Evolutionary conservation across 2,797 vertebrate genomes (phyloP).

Genomic region (Anisognathus igniventris): DNA sequence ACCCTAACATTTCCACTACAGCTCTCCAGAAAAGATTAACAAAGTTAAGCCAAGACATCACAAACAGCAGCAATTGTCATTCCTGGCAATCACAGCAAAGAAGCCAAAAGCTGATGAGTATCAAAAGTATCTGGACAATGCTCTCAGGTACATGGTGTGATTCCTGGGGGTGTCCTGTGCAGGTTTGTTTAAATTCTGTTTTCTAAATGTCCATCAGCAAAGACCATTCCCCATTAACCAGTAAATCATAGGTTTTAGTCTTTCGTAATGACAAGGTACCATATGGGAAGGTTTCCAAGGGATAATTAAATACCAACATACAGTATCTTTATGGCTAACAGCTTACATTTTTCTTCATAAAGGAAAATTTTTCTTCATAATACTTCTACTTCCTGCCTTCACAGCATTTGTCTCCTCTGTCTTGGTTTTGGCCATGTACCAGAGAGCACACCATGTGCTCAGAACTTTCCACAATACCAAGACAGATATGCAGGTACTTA

Average conservation of each 20-base stretch:
- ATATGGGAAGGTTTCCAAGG: not conserved
- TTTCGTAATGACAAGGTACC: not conserved
- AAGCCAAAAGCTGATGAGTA: not conserved
- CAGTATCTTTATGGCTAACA: not conserved
- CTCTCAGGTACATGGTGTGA: not conserved
- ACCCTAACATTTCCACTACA: not conserved
- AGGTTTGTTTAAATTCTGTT: not conserved
- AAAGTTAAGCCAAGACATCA: not conserved
- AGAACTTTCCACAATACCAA: not conserved
- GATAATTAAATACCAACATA: not conserved
- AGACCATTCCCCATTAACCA: not conserved
- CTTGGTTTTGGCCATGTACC: not conserved
- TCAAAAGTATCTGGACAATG: not conserved
- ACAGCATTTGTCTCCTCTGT: not conserved
- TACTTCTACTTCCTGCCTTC: not conserved
- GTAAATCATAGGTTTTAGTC: not conserved
- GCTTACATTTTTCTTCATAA: not conserved
- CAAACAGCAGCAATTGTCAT: not conserved
- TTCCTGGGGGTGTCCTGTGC: not conserved
- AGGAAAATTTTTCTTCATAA: not conserved
- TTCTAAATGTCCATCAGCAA: not conserved
- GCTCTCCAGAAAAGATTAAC: not conserved
- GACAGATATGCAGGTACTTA: fast-evolving
- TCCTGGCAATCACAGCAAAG: not conserved
- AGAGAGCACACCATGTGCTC: fast-evolving